These are phyloP conservation scores for Meiosimyza platycephala DNA, from an alignment of 2,888 invertebrate species.

Conservation along the genomic window DNA sequence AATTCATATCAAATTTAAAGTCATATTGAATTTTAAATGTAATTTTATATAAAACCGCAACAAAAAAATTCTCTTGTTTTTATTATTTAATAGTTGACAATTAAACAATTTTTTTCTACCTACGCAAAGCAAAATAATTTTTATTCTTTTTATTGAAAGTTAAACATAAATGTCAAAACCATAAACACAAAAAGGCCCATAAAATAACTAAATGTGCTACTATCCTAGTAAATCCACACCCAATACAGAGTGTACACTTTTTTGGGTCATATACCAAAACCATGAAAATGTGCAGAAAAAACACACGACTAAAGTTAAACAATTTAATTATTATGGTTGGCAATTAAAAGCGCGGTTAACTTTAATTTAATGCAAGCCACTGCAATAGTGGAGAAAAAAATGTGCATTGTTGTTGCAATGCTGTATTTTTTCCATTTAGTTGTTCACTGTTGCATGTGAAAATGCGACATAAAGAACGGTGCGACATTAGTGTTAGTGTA, in stretches of 20 bases:
- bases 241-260: constrained; percentile 12
- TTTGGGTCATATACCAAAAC: neutral
- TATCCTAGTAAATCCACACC: constrained; percentile 8
- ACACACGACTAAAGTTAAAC: constrained; percentile 10
- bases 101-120: too few species aligned
- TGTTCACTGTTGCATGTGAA: constrained; percentile 19
- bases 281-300: neutral
- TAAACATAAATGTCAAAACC: too few species aligned
- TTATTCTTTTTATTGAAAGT: too few species aligned
- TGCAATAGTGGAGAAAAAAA: constrained; percentile 5
- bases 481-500: constrained; percentile 4
- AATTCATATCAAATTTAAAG: too few species aligned
- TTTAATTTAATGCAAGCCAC: constrained; percentile 40
- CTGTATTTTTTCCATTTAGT: constrained; percentile 19
- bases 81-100: too few species aligned
- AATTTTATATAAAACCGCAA: too few species aligned
- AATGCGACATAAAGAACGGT: constrained; percentile 18
- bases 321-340: constrained; percentile 36
- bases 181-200: too few species aligned
- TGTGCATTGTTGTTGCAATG: neutral
- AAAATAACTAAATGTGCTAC: constrained; percentile 9
- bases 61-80: too few species aligned
- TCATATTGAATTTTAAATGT: too few species aligned
- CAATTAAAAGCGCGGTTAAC: constrained; percentile 44
- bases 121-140: too few species aligned